phyloP scores from a whole-genome alignment of 2,888 invertebrate species.

The Steinernema carpocapsae region DNA sequence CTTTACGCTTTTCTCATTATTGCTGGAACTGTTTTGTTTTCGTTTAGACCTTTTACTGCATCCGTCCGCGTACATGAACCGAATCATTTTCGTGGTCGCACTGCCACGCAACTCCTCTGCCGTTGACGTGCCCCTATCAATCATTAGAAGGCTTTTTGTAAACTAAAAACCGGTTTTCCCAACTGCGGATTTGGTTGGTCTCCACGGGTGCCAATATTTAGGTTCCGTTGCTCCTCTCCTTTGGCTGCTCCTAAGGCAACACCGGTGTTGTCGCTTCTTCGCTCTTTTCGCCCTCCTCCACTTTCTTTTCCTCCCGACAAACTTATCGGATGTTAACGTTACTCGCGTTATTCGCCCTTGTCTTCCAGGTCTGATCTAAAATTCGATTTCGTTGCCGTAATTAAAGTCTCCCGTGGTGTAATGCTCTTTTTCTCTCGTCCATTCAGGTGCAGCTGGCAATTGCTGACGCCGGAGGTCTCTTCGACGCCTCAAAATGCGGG shows the following conservation, averaged over 20 bases:
- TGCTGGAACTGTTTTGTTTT: too few species aligned
- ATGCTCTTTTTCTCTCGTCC: background rate
- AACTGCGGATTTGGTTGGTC: background rate
- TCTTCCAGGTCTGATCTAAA: background rate
- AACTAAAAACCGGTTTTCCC: conserved; percentile 1
- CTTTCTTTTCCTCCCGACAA: background rate
- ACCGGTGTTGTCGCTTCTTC: background rate
- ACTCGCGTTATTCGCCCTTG: background rate
- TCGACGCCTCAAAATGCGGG: conserved; percentile 61
- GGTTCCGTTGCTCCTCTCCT: background rate
- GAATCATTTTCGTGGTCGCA: background rate
- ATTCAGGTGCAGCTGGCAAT: background rate
- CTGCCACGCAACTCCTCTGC: background rate
- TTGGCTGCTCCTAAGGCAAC: background rate
- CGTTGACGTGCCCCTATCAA: too few species aligned
- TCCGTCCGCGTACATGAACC: too few species aligned
- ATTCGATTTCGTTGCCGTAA: too few species aligned
- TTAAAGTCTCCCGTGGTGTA: background rate
- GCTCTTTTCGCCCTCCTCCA: background rate
- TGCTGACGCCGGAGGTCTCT: conserved; percentile 42
- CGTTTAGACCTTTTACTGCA: too few species aligned
- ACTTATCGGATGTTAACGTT: too few species aligned
- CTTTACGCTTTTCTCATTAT: too few species aligned
- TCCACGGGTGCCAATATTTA: background rate
- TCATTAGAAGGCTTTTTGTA: conserved; percentile 18